Evolutionary conservation across 2,888 invertebrate species (phyloP), one percentile per base, ranked within the genome.

Genomic region (Drosophila mimica): DNA sequence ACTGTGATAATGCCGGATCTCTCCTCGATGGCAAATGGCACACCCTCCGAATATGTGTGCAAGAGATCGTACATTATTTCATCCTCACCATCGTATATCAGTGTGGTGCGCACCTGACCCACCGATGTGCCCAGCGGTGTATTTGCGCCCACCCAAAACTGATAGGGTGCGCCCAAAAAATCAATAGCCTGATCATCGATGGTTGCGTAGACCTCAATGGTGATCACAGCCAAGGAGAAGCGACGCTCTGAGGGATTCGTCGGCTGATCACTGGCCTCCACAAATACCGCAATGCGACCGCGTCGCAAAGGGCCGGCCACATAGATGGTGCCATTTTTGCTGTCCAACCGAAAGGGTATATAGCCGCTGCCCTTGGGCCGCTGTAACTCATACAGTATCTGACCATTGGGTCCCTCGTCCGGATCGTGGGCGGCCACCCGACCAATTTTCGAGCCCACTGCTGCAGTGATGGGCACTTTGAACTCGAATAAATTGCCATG

Each of bases 11-110:
- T 96, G 6, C 98, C 98, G 3, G 97, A 96, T 71, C 96, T 94
- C 91, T 98, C 97, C 93, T 98, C 98, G 31, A 98, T 97, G 5
- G 97, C 97, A 93, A 98, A 98, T 6, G 98, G 98, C n/a, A 97
- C 97, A 95, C 97, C 97, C 93, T 97, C 97, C 83, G 97, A 96
- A 91, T 97, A 97, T 79, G 96, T 96, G 92, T 97, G 97, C 59
- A 97, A 92, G 5, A 97, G 94, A 92, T 97, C 97, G 90, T 97
- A 97, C 77, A 96, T 94, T 2, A 93, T 92, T 48, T 93, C 94
- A 57, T 95, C 95, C 74, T 94, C 95, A 58, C 94, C 95, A 63
- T 96, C 95, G 83, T 96, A 95, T 5, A 95, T 95, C 63, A 97
- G 95, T 34, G 96, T 96, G 1, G 97, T 95, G 73, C 96, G 94